Percentiles rank a stretch among this genome's conserved stretches.
These are phyloP conservation scores for Andrena cerasifolii DNA, from an alignment of 1,140 invertebrate species.

Conservation along the genomic window DNA sequence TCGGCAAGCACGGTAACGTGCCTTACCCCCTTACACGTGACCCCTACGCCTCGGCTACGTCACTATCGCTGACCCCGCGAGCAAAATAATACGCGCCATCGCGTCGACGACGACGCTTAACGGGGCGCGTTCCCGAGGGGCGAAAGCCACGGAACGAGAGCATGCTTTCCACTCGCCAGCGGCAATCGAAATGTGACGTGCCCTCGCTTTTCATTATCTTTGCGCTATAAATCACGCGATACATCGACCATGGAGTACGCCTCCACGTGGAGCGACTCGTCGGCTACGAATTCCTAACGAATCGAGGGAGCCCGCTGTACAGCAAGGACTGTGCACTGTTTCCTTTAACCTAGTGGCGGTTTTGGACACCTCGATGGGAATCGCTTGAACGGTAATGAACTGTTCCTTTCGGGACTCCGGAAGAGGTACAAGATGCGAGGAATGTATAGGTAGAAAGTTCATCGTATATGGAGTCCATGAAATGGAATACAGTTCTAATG, in stretches of 20 bases:
- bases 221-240: constrained; percentile 60
- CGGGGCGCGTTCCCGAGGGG: constrained; percentile 51
- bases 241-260: constrained; percentile 41
- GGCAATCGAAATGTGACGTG: constrained; percentile 62
- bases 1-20: constrained; percentile 39
- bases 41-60: constrained; percentile 47
- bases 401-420: too few relatives aligned
- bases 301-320: too few relatives aligned
- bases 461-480: too few relatives aligned
- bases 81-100: constrained; percentile 58
- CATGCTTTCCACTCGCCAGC: constrained; percentile 49
- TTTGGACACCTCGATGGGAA: too few relatives aligned
- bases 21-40: constrained; percentile 73
- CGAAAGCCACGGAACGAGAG: constrained; percentile 36
- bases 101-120: constrained; percentile 48
- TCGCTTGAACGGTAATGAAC: too few relatives aligned
- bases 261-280: constrained; percentile 56
- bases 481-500: too few relatives aligned
- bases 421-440: too few relatives aligned
- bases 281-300: background rate
- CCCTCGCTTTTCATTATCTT: constrained; percentile 61
- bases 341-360: too few relatives aligned
- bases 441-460: too few relatives aligned
- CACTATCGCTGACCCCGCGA: constrained; percentile 68
- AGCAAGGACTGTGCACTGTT: too few relatives aligned